Conservation (phyloP, 2,113 vertebrate genomes). For the Heterochromis multidens region DNA sequence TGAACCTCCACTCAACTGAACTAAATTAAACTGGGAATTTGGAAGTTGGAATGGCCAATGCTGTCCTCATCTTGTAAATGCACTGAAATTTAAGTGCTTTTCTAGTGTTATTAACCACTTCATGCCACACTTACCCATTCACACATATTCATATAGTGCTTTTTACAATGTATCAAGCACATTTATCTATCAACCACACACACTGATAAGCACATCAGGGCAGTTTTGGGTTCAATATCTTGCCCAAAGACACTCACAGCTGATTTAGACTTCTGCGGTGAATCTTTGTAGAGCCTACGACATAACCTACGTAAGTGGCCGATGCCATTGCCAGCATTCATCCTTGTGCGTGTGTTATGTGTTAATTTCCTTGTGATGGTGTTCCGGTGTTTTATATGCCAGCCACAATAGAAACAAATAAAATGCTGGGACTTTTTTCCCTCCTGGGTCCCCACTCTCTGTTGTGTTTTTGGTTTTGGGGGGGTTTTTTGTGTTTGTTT, state of each 20-base stretch:
- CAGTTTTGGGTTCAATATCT: not conserved
- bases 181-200: not conserved
- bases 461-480: not conserved
- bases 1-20: not conserved
- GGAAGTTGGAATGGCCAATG: not conserved
- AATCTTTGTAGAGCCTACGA: not conserved
- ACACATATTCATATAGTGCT: not conserved
- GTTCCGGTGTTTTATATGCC: not conserved
- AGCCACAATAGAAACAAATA: not conserved
- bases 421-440: not conserved
- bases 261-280: not conserved
- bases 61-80: not conserved
- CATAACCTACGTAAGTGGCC: not conserved
- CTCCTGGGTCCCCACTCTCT: not conserved
- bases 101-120: not conserved
- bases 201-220: not conserved
- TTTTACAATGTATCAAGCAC: not conserved
- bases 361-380: not conserved
- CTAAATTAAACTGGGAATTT: not conserved
- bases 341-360: not conserved
- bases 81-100: not conserved
- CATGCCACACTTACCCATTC: not conserved
- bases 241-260: not conserved
- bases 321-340: not conserved
- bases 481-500: not conserved